Evolutionary conservation across 2,888 invertebrate genomes (phyloP).

Genomic region (Phania funesta): DNA sequence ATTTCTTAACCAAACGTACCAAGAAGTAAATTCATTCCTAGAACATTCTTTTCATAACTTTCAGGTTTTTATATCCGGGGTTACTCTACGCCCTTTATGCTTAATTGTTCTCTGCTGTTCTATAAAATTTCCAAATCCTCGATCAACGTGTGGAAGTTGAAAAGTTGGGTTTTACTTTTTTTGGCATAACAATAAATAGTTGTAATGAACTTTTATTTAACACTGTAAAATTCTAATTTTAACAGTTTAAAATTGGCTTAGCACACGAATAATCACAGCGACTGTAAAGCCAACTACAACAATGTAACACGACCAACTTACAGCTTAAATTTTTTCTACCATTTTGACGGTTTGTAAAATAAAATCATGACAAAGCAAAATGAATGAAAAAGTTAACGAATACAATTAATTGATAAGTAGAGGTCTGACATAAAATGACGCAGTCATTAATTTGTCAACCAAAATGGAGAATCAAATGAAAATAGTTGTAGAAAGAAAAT

Average conservation of each 20-base stretch:
- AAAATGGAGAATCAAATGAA: conserved; percentile 14
- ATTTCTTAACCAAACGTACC: too few relatives aligned
- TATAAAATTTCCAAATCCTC: background rate
- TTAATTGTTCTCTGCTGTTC: conserved; percentile 2
- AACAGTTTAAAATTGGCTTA: conserved; percentile 77
- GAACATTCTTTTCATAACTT: too few relatives aligned
- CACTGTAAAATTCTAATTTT: conserved; percentile 74
- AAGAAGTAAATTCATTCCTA: too few relatives aligned
- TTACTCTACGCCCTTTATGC: background rate
- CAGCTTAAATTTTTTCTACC: background rate
- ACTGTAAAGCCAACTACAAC: conserved; percentile 48
- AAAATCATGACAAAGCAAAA: conserved; percentile 31
- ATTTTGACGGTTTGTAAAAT: background rate
- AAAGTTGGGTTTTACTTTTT: conserved; percentile 28
- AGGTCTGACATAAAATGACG: conserved; percentile 69
- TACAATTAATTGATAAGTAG: conserved; percentile 62
- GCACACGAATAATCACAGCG: conserved; percentile 77
- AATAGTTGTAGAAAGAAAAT: background rate
- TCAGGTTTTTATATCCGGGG: too few relatives aligned
- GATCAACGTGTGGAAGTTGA: background rate
- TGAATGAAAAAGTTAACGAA: conserved; percentile 37
- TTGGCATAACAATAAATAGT: conserved; percentile 74
- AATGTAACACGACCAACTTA: background rate
- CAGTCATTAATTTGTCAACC: conserved; percentile 74
- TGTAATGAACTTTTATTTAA: conserved; percentile 78